Conservation (phyloP, 2,888 invertebrate species). For the Invenusta paracnida region DNA sequence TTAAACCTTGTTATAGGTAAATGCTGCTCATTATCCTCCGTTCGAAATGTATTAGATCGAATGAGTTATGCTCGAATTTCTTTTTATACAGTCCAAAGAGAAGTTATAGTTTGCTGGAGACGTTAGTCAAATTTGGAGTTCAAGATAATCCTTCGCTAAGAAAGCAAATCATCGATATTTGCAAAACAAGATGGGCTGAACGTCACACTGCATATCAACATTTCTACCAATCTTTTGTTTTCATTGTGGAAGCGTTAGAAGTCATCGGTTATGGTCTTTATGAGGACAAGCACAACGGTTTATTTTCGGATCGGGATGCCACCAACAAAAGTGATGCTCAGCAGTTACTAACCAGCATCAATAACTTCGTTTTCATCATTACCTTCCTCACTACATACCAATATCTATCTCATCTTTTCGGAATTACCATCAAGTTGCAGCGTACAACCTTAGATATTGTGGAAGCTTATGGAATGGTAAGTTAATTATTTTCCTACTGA, state of each 20-base stretch:
- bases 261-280: slow-evolving; percentile 36
- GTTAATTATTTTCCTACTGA: slow-evolving; percentile 8
- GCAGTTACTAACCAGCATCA: slow-evolving; percentile 36
- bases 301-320: background rate
- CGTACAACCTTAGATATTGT: slow-evolving; percentile 32
- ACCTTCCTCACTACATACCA: slow-evolving; percentile 34
- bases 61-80: background rate
- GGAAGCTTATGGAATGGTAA: slow-evolving; percentile 36
- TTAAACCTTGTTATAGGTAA: background rate
- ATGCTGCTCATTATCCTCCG: background rate
- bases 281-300: background rate
- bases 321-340: slow-evolving; percentile 27
- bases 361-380: slow-evolving; percentile 30
- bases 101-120: background rate
- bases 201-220: slow-evolving; percentile 39
- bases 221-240: slow-evolving; percentile 36
- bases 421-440: slow-evolving; percentile 37
- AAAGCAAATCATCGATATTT: slow-evolving; percentile 42
- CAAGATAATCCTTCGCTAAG: slow-evolving; percentile 1
- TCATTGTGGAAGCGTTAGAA: slow-evolving; percentile 40
- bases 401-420: slow-evolving; percentile 33
- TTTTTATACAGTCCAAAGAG: background rate
- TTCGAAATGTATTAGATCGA: background rate
- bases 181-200: slow-evolving; percentile 41
- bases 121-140: background rate